Evolutionary conservation across 2,888 invertebrate species (phyloP), one percentile per base, ranked within the genome.

Genomic region (Ormyrus pomaceus): DNA sequence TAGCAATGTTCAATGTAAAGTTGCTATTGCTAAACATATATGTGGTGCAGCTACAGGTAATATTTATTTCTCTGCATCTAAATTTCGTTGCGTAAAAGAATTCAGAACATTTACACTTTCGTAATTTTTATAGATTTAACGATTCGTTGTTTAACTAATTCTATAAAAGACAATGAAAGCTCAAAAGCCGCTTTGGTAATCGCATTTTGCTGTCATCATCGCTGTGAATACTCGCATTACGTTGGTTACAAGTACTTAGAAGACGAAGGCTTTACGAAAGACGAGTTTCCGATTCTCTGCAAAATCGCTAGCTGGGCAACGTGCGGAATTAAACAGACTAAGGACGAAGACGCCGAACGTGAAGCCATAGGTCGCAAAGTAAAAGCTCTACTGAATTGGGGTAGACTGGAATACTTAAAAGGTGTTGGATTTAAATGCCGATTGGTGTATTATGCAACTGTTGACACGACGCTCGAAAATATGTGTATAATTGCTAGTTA

Each of bases 191-290:
- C 95, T 6, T 87, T 95, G 59, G 91, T 96, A 76, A 93, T 98
- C 88, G 97, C 98, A 3, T 93, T 97, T 45, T 98, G 98, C 91
- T 98, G 98, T 89, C 97, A 98, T 91, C 98, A 98, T 91, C 93
- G 95, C 84, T 97, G 97, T 89, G 92, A 93, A 61, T 96, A 94
- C 93, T 90, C 89, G 19, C 91, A 93, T 0, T 96, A 95, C 90
- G 93, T 95, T 2, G 96, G 95, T 0, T 94, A 94, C 85, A 84
- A 92, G 2, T 95, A 94, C 87, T 92, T 95, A 62, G 85, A 91
- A 83, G 90, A 91, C 81, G 87, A 91, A 80, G 93, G 93, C 4
- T 92, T 96, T 53, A 91, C 88, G 0, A 91, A 91, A 0, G 92
- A 92, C 1, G 95, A 97, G 75, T 95, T 97, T 89, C 92, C 94